Percentiles rank a stretch among this genome's conserved stretches.
Conservation (phyloP, 2,797 vertebrate species). For the Malacoctenus gilli region DNA sequence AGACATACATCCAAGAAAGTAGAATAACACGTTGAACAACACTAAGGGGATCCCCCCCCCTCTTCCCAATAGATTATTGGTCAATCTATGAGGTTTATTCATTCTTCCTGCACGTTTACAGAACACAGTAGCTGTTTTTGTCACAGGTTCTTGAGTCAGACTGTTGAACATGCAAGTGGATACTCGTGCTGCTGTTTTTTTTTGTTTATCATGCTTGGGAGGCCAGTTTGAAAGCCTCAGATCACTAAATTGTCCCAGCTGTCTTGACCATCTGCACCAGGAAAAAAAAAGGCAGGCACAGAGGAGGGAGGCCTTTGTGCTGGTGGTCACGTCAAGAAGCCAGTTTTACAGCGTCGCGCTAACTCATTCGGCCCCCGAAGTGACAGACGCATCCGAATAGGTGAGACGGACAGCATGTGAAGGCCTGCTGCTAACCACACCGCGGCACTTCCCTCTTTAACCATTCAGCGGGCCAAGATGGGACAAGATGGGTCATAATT, state of each 20-base stretch:
- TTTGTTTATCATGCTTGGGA: slow-evolving; percentile 81
- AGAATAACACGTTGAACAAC: slow-evolving; percentile 13
- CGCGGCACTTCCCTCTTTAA: slow-evolving; percentile 61
- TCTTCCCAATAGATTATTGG: not conserved
- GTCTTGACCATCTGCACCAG: slow-evolving; percentile 86
- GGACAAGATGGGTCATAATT: slow-evolving; percentile 70
- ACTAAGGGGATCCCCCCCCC: slow-evolving; percentile 15
- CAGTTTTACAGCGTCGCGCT: slow-evolving; percentile 79
- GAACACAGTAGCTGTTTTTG: slow-evolving; percentile 59
- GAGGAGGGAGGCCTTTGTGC: slow-evolving; percentile 79
- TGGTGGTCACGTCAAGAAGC: slow-evolving; percentile 83
- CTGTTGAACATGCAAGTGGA: slow-evolving; percentile 71
- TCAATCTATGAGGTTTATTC: too few relatives aligned
- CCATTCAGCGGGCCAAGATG: slow-evolving; percentile 63
- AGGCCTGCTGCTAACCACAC: slow-evolving; percentile 75
- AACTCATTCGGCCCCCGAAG: slow-evolving; percentile 79
- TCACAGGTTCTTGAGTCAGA: slow-evolving; percentile 51
- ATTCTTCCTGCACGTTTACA: slow-evolving; percentile 18
- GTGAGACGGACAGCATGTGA: slow-evolving; percentile 76
- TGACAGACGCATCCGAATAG: slow-evolving; percentile 83
- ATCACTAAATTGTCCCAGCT: slow-evolving; percentile 87
- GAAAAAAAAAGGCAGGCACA: slow-evolving; percentile 75
- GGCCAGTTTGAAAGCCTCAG: slow-evolving; percentile 82
- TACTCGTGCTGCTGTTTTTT: slow-evolving; percentile 81
- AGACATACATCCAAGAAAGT: slow-evolving; percentile 16